A percentile compares a stretch with the other conserved stretches of the same genome.
Conservation (phyloP, 2,888 invertebrate species). For the Stenichneumon culpator region DNA sequence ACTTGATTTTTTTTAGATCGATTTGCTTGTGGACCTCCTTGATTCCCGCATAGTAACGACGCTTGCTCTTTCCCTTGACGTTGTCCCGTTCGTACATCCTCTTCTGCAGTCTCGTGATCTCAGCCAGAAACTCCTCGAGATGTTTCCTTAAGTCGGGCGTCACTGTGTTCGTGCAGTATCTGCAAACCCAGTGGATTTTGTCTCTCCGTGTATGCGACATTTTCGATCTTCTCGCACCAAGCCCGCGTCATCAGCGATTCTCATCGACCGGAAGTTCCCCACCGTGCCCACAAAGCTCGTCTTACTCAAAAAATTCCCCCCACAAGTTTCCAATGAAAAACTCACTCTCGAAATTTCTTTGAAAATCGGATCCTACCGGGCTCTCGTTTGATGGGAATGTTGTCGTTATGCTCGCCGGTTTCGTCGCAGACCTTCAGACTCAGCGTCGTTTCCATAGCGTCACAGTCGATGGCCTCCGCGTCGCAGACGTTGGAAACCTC, state of each 20-base stretch:
- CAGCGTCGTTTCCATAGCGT: conserved; percentile 62
- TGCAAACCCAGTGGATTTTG: conserved; percentile 63
- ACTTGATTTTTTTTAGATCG: conserved; percentile 76
- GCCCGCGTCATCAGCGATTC: not conserved
- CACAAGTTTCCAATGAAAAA: conserved; percentile 61
- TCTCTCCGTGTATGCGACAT: not conserved
- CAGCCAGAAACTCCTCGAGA: conserved; percentile 74
- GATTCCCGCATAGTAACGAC: conserved; percentile 78
- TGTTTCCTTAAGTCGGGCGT: conserved; percentile 70
- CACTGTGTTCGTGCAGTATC: conserved; percentile 79
- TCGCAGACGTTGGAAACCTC: conserved; percentile 16
- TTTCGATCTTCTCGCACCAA: not conserved
- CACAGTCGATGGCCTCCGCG: conserved; percentile 49
- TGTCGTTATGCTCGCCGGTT: conserved; percentile 46
- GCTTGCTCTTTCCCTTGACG: conserved; percentile 75
- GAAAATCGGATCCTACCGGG: conserved; percentile 68
- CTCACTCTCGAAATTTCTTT: conserved; percentile 78
- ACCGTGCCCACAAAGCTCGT: not conserved
- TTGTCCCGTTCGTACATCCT: conserved; percentile 75
- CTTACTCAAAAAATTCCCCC: not conserved
- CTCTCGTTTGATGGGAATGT: conserved; percentile 36
- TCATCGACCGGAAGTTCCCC: conserved; percentile 9
- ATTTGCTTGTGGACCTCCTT: conserved; percentile 77
- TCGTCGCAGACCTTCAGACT: conserved; percentile 68
- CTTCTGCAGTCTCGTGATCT: conserved; percentile 76